phyloP scores from a whole-genome alignment of 2,888 invertebrate species.

The Caradrina clavipalpis region DNA sequence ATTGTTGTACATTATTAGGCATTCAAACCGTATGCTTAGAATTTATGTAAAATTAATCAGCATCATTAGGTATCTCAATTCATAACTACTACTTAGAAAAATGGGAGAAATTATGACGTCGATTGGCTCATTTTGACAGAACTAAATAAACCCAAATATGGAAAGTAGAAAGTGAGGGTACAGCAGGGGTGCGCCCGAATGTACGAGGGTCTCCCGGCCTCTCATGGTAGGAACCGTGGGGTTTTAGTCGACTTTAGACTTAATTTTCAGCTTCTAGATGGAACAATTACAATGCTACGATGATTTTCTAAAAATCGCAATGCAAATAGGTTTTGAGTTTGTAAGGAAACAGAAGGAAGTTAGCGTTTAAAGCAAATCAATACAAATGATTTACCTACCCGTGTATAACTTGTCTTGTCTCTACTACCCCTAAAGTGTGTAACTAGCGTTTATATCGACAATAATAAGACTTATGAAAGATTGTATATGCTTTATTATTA shows the following conservation, averaged over 20 bases:
- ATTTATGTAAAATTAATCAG: no score
- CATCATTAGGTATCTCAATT: no score
- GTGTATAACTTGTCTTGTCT: not conserved
- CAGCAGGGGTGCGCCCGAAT: not conserved
- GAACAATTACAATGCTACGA: not conserved
- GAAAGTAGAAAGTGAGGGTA: not conserved
- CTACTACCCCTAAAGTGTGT: not conserved
- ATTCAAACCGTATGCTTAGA: no score
- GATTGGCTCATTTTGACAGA: no score
- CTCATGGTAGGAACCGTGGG: not conserved
- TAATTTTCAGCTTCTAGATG: not conserved
- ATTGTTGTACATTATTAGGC: no score
- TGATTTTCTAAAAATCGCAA: not conserved
- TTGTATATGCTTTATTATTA: not conserved
- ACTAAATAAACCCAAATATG: not conserved
- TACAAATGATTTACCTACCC: not conserved
- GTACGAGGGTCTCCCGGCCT: no score
- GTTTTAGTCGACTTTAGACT: not conserved
- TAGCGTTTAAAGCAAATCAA: not conserved
- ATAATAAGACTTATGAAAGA: not conserved
- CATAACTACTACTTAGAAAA: no score
- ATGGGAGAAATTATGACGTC: no score
- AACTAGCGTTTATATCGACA: conserved; percentile 12
- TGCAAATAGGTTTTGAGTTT: not conserved
- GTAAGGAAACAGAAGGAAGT: not conserved